Evolutionary conservation across 2,888 invertebrate species (phyloP).

Genomic region (Thecophora atra): DNA sequence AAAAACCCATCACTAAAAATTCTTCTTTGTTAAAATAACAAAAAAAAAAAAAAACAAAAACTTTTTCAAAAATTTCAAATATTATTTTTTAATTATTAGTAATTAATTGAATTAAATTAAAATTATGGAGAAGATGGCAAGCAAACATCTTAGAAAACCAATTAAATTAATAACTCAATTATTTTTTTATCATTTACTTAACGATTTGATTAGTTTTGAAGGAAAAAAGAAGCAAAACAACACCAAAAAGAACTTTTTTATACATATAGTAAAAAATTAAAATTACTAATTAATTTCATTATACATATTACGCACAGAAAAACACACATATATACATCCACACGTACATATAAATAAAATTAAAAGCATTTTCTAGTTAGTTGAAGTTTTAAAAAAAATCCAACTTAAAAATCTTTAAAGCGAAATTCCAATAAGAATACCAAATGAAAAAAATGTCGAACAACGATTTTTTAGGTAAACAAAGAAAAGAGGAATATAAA

Average conservation of each 20-base stretch:
- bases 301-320: no score
- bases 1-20: neutral
- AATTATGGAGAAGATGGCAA: conserved; percentile 25
- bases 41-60: conserved; percentile 17
- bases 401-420: conserved; percentile 20
- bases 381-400: conserved; percentile 29
- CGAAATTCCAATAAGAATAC: conserved; percentile 34
- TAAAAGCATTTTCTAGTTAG: conserved; percentile 29
- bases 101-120: conserved; percentile 19
- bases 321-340: conserved; percentile 17
- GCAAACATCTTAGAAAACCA: no score
- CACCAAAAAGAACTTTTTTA: no score
- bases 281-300: no score
- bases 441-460: conserved; percentile 29
- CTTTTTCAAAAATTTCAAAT: conserved; percentile 27
- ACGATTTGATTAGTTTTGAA: no score
- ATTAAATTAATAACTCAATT: no score
- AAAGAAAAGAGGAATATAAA: neutral
- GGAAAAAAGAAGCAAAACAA: no score
- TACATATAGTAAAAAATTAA: no score
- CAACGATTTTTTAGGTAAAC: neutral
- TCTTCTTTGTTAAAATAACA: no score
- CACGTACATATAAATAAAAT: neutral
- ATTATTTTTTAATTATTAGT: conserved; percentile 15
- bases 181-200: no score